These are phyloP conservation scores for Heteractis magnifica DNA, from an alignment of 92 coral and sea anemone species.

Conservation along the genomic window DNA sequence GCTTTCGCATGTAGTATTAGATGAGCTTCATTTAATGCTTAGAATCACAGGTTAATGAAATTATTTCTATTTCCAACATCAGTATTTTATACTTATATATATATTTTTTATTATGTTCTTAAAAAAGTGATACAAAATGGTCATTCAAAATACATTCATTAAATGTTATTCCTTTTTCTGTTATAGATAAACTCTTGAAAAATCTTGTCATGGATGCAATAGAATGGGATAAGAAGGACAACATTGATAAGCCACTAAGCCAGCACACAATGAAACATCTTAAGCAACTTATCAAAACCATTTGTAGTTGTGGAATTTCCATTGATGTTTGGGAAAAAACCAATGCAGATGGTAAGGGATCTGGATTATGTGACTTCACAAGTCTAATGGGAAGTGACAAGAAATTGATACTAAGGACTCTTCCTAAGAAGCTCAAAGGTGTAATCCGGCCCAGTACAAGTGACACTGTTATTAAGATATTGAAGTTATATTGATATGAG, in stretches of 20 bases:
- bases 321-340: slow-evolving; percentile 59
- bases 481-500: slow-evolving; percentile 29
- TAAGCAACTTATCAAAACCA: slow-evolving; percentile 18
- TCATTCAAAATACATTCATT: no score
- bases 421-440: slow-evolving; percentile 41
- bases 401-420: slow-evolving; percentile 42
- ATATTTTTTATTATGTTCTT: no score
- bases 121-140: no score
- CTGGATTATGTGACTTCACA: slow-evolving; percentile 60
- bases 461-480: slow-evolving; percentile 33
- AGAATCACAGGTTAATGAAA: slow-evolving; percentile 52
- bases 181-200: slow-evolving; percentile 49
- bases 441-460: slow-evolving; percentile 30
- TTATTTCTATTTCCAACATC: no score
- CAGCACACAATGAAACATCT: slow-evolving; percentile 32
- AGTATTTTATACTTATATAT: no score
- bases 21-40: slow-evolving; percentile 69
- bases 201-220: slow-evolving; percentile 48
- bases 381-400: slow-evolving; percentile 69
- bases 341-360: slow-evolving; percentile 59
- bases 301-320: slow-evolving; percentile 44
- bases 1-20: slow-evolving; percentile 51
- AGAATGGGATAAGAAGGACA: slow-evolving; percentile 46
- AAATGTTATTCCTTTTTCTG: slow-evolving; percentile 7
- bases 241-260: slow-evolving; percentile 51